Conservation (phyloP, 2,888 invertebrate genomes). For the Oasisia sp. region DNA sequence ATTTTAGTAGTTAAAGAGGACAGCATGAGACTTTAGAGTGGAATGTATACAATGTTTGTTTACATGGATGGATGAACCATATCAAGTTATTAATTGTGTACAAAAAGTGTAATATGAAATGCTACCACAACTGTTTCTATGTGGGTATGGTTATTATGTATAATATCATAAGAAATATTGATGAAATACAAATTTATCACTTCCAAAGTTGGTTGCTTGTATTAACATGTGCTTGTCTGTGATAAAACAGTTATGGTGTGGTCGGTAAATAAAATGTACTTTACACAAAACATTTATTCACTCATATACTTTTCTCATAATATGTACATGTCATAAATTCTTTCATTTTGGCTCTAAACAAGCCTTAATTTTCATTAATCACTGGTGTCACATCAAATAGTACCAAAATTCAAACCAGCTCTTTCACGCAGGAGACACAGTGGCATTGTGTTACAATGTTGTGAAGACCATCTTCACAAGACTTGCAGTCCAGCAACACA, state of each 20-base stretch:
- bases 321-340: not conserved
- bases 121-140: too few species aligned
- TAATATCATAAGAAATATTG: not conserved
- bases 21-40: not conserved
- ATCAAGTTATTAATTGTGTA: not conserved
- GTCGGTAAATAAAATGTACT: not conserved
- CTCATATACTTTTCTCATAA: not conserved
- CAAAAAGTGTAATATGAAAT: too few species aligned
- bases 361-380: not conserved
- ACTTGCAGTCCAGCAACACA: not conserved
- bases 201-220: not conserved
- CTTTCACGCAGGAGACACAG: not conserved
- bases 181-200: not conserved
- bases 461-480: not conserved
- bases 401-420: not conserved
- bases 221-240: constrained; percentile 17
- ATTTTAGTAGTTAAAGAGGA: not conserved
- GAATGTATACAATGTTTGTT: not conserved
- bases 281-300: constrained; percentile 2
- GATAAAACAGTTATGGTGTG: not conserved
- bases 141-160: too few species aligned
- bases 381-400: not conserved
- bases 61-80: not conserved
- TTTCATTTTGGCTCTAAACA: too few species aligned
- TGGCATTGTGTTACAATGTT: not conserved